Conservation (phyloP, 2,888 invertebrate species). For the Mesopsocus fuscifrons region DNA sequence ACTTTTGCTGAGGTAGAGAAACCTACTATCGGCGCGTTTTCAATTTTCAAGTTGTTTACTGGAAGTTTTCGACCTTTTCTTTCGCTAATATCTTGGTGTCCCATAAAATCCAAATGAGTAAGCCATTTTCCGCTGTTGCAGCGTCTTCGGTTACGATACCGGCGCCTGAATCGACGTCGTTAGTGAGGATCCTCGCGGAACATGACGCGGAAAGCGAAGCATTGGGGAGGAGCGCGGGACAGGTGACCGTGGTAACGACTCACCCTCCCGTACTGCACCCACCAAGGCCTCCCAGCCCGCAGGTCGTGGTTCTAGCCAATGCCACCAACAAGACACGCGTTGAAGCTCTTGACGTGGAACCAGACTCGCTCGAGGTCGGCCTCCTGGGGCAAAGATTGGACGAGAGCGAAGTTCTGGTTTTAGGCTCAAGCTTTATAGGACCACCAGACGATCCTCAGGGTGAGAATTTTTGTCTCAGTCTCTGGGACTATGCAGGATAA, state of each 20-base stretch:
- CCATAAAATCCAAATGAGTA: no score
- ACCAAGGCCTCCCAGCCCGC: conserved; percentile 25
- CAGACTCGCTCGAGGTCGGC: conserved; percentile 47
- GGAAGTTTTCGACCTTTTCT: no score
- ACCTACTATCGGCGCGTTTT: no score
- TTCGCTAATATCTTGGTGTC: no score
- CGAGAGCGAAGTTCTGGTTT: conserved; percentile 70
- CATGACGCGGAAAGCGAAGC: background rate
- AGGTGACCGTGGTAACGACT: conserved; percentile 53
- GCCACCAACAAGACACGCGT: conserved; percentile 50
- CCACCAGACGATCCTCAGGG: background rate
- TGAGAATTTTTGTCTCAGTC: no score
- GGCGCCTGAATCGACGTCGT: background rate
- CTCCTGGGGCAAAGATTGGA: conserved; percentile 45
- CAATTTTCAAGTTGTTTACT: no score
- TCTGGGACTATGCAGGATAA: no score
- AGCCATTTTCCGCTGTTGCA: no score
- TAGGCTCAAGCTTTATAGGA: conserved; percentile 43
- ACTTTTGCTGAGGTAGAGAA: no score
- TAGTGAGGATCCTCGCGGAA: background rate
- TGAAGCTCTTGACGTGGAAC: conserved; percentile 23
- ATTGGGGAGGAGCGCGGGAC: conserved; percentile 13
- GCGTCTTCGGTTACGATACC: no score
- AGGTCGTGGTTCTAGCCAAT: conserved; percentile 66
- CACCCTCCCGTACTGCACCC: conserved; percentile 51